Conservation (phyloP, 2,113 vertebrate species). For the Bungarus multicinctus region DNA sequence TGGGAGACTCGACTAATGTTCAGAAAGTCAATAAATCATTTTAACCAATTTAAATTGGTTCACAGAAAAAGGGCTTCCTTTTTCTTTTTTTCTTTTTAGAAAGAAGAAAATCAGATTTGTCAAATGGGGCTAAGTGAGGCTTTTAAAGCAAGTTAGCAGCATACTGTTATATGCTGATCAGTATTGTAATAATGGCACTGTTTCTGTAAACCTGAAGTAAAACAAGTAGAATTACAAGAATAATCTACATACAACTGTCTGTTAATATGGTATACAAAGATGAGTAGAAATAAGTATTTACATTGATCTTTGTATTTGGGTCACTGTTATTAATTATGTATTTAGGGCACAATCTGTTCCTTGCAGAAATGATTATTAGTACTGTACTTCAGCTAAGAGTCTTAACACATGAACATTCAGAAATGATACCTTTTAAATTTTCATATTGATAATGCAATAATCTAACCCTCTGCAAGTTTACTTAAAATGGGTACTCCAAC, state of each 20-base stretch:
- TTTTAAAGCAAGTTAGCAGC: slow-evolving; percentile 9
- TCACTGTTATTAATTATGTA: neutral
- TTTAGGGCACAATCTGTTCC: neutral
- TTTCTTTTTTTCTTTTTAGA: slow-evolving; percentile 44
- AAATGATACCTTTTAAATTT: neutral
- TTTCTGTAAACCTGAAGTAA: neutral
- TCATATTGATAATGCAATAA: neutral
- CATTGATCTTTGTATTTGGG: neutral
- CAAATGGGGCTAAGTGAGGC: neutral
- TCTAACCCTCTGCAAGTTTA: neutral
- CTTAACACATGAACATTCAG: neutral
- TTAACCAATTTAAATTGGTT: slow-evolving; percentile 17
- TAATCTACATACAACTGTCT: neutral
- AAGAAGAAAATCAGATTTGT: slow-evolving; percentile 8
- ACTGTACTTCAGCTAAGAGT: neutral
- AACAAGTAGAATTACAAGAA: neutral
- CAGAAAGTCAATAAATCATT: slow-evolving; percentile 1
- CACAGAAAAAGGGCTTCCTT: slow-evolving; percentile 22
- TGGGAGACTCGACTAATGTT: neutral
- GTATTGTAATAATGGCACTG: neutral
- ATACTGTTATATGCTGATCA: neutral
- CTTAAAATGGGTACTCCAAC: neutral
- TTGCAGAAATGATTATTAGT: neutral
- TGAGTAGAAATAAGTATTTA: neutral
- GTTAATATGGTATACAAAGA: neutral